Conservation (phyloP, 2,113 vertebrate species). For the Tachuris rubrigastra region DNA sequence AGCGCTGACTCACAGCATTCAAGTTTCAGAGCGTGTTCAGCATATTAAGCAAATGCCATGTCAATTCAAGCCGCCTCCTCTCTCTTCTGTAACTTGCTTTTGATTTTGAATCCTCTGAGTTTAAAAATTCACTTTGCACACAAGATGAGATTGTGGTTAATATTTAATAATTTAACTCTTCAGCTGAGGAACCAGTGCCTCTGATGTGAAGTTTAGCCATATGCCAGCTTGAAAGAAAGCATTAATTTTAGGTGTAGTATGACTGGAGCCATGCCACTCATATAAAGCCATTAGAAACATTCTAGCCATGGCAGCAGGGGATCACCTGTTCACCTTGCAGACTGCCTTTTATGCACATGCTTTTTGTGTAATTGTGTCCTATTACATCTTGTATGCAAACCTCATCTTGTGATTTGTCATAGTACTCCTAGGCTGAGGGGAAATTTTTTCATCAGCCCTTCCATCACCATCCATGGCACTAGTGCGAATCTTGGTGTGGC, state of each 20-base stretch:
- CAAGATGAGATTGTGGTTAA: not conserved
- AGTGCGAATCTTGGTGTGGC: not conserved
- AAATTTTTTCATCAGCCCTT: not conserved
- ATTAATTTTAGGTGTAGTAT: not conserved
- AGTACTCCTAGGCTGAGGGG: not conserved
- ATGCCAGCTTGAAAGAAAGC: not conserved
- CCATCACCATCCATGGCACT: not conserved
- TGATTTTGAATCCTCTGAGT: not conserved
- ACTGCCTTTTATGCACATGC: not conserved
- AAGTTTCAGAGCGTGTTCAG: conserved; percentile 39
- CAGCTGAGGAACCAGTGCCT: not conserved
- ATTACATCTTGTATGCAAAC: not conserved
- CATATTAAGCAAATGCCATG: conserved; percentile 20
- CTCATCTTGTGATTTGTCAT: too few relatives aligned
- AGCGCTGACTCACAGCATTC: conserved; percentile 58
- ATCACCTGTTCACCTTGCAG: not conserved
- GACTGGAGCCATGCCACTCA: not conserved
- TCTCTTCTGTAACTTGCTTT: conserved; percentile 4
- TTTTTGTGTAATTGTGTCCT: not conserved
- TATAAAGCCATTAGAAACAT: not conserved
- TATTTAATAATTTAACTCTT: not conserved
- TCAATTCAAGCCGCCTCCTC: conserved; percentile 25
- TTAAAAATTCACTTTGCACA: not conserved
- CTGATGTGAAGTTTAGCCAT: not conserved
- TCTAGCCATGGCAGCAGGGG: not conserved